These are phyloP conservation scores for Aphaenogaster ashmeadi DNA, from an alignment of 1,140 invertebrate genomes.

Conservation along the genomic window DNA sequence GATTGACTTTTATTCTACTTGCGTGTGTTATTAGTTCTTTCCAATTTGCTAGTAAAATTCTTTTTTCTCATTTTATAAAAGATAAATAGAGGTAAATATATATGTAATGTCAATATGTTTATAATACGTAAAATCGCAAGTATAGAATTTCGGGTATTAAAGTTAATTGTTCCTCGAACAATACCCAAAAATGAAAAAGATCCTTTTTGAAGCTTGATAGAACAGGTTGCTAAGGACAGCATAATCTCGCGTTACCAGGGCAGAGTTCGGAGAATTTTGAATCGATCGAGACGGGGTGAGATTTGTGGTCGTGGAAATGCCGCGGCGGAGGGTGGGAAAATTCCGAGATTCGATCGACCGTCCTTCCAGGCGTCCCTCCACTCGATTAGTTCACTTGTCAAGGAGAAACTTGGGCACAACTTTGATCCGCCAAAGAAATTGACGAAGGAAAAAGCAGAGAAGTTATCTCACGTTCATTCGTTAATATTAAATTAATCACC, in stretches of 20 bases:
- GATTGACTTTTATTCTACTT: background rate
- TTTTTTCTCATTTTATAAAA: too few species aligned
- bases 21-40: background rate
- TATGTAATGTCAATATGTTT: background rate
- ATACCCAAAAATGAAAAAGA: background rate
- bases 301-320: conserved; percentile 36
- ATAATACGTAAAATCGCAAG: background rate
- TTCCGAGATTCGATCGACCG: conserved; percentile 46
- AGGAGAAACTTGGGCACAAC: conserved; percentile 26
- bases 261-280: conserved; percentile 32
- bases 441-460: background rate
- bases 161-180: background rate
- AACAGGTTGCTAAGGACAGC: background rate
- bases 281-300: conserved; percentile 34
- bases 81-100: background rate
- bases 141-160: background rate
- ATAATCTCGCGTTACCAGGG: background rate
- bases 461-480: background rate
- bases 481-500: conserved; percentile 33
- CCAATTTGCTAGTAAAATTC: too few species aligned
- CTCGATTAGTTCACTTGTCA: conserved; percentile 40
- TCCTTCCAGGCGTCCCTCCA: conserved; percentile 1
- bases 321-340: conserved; percentile 16
- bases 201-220: background rate
- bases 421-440: background rate